Evolutionary conservation across 2,888 invertebrate species (phyloP), one percentile per base, ranked within the genome.

Genomic region (Mimas tiliae): DNA sequence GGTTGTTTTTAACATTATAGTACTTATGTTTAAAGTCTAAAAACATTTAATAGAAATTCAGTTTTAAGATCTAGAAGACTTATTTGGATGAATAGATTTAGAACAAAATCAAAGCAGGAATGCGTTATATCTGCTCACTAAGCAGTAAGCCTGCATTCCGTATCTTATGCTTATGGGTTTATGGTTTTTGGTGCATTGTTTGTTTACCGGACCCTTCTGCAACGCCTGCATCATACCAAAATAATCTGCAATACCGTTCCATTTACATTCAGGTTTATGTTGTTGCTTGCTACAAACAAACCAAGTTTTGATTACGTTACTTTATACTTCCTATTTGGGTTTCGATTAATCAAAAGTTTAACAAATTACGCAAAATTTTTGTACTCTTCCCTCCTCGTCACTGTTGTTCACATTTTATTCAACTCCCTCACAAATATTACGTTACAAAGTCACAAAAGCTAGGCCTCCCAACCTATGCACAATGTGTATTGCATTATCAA

Each of bases 131-230:
- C 75, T 74, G 79, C 79, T 72, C 12, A 42, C 47, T 63, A 47
- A 50, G 50, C 33, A 47, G 11, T 64, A 64, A 45, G 53, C 42
- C 45, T 64, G 69, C 38, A 71, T 76, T 78, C 72, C 79, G 80
- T 80, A 82, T 85, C 82, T 84, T 81, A 80, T 74, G 74, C 76
- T 82, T 80, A 84, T 81, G 82, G 80, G 86, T 83, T 74, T 81
- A 80, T 78, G 80, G 79, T 76, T 80, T n/a, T 79, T 71, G 73
- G 76, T 74, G 74, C 76, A 79, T 75, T 80, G 77, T 85, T 82
- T 86, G 83, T 87, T 89, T 84, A 82, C 75, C 68, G 70, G 75
- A 73, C 81, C 83, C 84, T 86, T 84, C 80, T 80, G 63, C 63
- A 62, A 21, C 48, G 33, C 45, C 52, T 78, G 78, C 81, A 79